Conservation (phyloP, 2,888 invertebrate genomes). For the Noctuana brunneofusca region DNA sequence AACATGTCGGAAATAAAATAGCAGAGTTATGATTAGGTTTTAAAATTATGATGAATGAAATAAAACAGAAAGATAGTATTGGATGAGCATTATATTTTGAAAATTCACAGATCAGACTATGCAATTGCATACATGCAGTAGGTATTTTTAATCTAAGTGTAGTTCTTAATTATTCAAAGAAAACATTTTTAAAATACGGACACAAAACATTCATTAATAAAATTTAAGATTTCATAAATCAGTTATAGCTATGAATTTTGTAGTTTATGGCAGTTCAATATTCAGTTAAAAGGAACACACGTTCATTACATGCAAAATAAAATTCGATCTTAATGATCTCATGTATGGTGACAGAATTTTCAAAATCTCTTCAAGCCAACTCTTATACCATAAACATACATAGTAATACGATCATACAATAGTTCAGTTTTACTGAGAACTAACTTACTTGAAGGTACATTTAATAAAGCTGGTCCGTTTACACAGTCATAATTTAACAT, state of each 20-base stretch:
- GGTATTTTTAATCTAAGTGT: conserved; percentile 23
- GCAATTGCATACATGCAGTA: conserved; percentile 42
- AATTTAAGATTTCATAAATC: conserved; percentile 30
- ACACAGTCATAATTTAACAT: conserved; percentile 62
- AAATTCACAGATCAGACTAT: conserved; percentile 57
- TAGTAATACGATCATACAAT: conserved; percentile 48
- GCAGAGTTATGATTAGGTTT: not conserved
- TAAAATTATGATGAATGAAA: conserved; percentile 35
- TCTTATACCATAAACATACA: conserved; percentile 47
- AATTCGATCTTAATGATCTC: conserved; percentile 37
- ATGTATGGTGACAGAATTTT: conserved; percentile 33
- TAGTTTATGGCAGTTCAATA: conserved; percentile 42
- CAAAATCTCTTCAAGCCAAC: conserved; percentile 53
- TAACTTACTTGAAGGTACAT: conserved; percentile 32
- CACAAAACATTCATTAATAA: conserved; percentile 21
- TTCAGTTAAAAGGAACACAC: conserved; percentile 38
- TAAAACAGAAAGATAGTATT: conserved; percentile 46
- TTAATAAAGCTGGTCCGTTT: conserved; percentile 72
- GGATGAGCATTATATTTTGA: conserved; percentile 57
- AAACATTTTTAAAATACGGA: conserved; percentile 9
- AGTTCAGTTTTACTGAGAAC: conserved; percentile 69
- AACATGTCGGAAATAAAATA: not conserved
- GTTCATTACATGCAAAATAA: conserved; percentile 35
- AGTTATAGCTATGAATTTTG: conserved; percentile 12
- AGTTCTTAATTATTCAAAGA: conserved; percentile 7